Conservation (phyloP, 1,140 invertebrate species). For the Lamellibrachia luymesi region DNA sequence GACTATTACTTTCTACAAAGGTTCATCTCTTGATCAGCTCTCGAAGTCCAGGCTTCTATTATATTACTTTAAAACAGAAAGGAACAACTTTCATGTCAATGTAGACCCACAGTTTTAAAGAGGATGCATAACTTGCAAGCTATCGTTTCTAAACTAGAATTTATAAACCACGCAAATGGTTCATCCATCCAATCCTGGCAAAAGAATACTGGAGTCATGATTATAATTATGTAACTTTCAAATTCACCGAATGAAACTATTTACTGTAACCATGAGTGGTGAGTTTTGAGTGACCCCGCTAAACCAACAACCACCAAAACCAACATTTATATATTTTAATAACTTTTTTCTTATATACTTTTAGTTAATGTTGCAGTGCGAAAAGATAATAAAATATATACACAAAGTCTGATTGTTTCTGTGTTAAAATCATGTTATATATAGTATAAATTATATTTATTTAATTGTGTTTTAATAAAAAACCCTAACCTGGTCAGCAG, state of each 20-base stretch:
- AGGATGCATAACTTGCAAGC: not conserved
- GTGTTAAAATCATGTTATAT: not conserved
- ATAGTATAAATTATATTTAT: not conserved
- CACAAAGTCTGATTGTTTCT: too few relatives aligned
- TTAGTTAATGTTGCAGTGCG: too few relatives aligned
- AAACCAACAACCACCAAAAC: too few relatives aligned
- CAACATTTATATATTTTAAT: too few relatives aligned
- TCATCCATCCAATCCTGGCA: too few relatives aligned
- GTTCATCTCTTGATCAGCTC: too few relatives aligned
- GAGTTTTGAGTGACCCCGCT: too few relatives aligned
- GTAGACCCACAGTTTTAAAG: not conserved
- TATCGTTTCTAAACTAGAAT: not conserved
- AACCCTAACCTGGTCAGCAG: conserved; percentile 30
- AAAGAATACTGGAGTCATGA: too few relatives aligned
- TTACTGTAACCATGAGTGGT: too few relatives aligned
- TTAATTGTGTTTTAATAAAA: too few relatives aligned
- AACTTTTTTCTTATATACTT: too few relatives aligned
- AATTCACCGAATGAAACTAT: not conserved
- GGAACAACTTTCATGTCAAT: conserved; percentile 2
- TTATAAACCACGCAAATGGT: not conserved
- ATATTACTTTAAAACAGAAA: conserved; percentile 15
- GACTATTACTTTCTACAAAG: not conserved
- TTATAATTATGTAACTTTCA: not conserved
- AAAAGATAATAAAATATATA: too few relatives aligned
- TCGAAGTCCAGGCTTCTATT: not conserved